phyloP scores from a whole-genome alignment of 2,888 invertebrate genomes.

The Rotaria macrura region DNA sequence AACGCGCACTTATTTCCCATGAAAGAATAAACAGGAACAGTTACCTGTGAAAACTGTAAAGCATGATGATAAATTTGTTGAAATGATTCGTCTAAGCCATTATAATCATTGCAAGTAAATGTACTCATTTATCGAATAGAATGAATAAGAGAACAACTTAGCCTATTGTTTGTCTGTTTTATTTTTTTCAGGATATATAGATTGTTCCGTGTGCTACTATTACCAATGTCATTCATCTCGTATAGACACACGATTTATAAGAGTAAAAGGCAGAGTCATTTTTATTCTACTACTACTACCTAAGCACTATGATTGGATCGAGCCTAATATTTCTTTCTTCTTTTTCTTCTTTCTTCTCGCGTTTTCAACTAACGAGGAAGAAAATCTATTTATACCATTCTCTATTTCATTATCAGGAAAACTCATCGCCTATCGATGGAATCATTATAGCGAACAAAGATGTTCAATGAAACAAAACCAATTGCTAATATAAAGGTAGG shows the following conservation, averaged over 20 bases:
- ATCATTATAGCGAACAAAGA: neutral
- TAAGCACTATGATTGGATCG: neutral
- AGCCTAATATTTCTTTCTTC: neutral
- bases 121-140: neutral
- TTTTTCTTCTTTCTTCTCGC: neutral
- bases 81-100: neutral
- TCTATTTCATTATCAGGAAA: neutral
- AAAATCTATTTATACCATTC: neutral
- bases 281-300: neutral
- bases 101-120: neutral
- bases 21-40: neutral
- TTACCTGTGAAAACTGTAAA: constrained; percentile 6
- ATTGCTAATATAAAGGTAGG: neutral
- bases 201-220: too few species aligned
- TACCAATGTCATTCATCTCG: too few species aligned
- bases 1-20: too few species aligned
- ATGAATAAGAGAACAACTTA: neutral
- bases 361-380: neutral
- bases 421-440: neutral
- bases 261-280: neutral
- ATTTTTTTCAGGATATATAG: neutral
- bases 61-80: neutral
- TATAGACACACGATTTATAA: neutral
- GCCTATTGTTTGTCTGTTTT: neutral
- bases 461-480: neutral